A percentile compares a stretch with the other conserved stretches of the same genome.
These are phyloP conservation scores for Sphecodes monilicornis DNA, from an alignment of 2,888 invertebrate genomes.

Conservation along the genomic window DNA sequence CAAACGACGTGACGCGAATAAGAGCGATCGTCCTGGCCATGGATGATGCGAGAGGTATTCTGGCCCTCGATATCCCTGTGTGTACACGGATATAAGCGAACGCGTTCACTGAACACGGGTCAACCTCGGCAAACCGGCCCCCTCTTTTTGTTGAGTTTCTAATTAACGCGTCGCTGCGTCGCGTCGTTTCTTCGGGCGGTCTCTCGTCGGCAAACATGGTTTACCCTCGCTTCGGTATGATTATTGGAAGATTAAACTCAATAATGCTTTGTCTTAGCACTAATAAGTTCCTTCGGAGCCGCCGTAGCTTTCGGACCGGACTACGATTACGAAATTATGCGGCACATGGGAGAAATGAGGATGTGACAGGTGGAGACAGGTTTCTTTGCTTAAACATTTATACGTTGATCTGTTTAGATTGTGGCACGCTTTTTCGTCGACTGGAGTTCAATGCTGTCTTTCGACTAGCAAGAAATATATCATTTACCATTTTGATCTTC, in stretches of 20 bases:
- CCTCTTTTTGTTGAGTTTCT: constrained; percentile 56
- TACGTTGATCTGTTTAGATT: neutral
- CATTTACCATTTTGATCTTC: neutral
- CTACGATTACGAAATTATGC: constrained; percentile 3
- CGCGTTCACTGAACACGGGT: constrained; percentile 34
- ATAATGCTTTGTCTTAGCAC: constrained; percentile 54
- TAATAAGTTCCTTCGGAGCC: constrained; percentile 44
- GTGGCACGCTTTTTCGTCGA: neutral
- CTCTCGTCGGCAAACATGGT: constrained; percentile 47
- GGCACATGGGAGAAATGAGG: neutral
- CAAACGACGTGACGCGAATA: constrained; percentile 68
- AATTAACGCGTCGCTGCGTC: constrained; percentile 63
- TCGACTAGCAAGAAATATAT: neutral
- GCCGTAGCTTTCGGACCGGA: constrained; percentile 13
- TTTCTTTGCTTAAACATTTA: neutral
- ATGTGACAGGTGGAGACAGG: neutral
- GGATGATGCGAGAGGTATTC: constrained; percentile 66
- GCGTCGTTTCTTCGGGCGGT: constrained; percentile 29
- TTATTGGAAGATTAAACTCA: constrained; percentile 55
- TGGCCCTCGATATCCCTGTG: constrained; percentile 50
- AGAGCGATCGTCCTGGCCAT: constrained; percentile 67
- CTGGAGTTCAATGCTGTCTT: neutral
- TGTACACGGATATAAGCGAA: constrained; percentile 48
- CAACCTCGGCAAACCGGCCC: constrained; percentile 44
- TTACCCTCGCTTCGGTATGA: constrained; percentile 29